Evolutionary conservation across 2,888 invertebrate genomes (phyloP).

Genomic region (Hipparchia semele): DNA sequence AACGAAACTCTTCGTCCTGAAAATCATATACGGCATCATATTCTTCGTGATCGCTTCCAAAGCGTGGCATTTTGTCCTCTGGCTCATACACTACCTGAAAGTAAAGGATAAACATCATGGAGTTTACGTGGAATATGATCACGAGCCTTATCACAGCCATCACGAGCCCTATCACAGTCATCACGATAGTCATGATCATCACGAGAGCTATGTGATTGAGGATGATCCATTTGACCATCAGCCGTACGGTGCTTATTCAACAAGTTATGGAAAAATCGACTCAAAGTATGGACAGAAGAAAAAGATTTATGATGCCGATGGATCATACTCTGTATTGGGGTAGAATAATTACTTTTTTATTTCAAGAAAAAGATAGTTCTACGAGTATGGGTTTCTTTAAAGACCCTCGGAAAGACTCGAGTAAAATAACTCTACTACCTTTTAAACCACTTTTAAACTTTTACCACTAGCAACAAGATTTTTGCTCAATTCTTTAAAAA

Average conservation of each 20-base stretch:
- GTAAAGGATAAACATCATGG: slow-evolving; percentile 49
- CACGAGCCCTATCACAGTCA: slow-evolving; percentile 39
- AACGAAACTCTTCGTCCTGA: slow-evolving; percentile 68
- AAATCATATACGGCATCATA: slow-evolving; percentile 67
- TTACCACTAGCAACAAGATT: no score
- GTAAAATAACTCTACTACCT: background rate
- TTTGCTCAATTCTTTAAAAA: no score
- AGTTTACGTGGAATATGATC: slow-evolving; percentile 55
- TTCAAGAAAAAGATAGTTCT: no score
- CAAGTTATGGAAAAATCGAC: slow-evolving; percentile 40
- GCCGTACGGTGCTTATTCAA: slow-evolving; percentile 44
- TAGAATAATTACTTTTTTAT: background rate
- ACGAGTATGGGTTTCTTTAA: no score
- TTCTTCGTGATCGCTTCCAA: slow-evolving; percentile 64
- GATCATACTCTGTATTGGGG: slow-evolving; percentile 62
- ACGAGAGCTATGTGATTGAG: slow-evolving; percentile 29
- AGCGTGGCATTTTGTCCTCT: slow-evolving; percentile 68
- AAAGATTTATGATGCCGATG: slow-evolving; percentile 67
- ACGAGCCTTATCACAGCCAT: slow-evolving; percentile 42
- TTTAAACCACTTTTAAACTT: no score
- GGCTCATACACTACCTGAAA: slow-evolving; percentile 72
- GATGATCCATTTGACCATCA: slow-evolving; percentile 44
- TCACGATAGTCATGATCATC: slow-evolving; percentile 52
- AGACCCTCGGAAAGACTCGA: no score
- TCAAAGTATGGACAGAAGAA: slow-evolving; percentile 28